Evolutionary conservation across 2,888 invertebrate species (phyloP), one percentile per base, ranked within the genome.

Genomic region (Hemaris fuciformis): DNA sequence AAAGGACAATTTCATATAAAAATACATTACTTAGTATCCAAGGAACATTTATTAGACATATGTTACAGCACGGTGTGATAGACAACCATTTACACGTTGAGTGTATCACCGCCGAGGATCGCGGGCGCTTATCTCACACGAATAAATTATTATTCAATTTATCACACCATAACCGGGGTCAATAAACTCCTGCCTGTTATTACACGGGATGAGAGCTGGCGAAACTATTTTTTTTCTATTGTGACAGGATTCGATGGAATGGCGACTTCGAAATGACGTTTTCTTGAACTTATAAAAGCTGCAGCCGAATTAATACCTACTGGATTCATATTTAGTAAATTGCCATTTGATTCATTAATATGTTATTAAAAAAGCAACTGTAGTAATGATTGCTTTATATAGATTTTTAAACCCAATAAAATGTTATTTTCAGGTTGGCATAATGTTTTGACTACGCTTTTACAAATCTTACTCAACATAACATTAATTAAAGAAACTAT

Each of bases 61-160:
- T 46, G 46, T 46, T 72, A 67, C 64, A 66, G 46, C 57, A 61
- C 71, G 69, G 74, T 76, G 80, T 81, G 74, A 81, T 67, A 25
- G 34, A 59, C 38, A 15, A 15, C 45, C 72, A 60, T 71, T 74
- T 68, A 77, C 75, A 81, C 82, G 86, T 79, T 84, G 85, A 84
- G 81, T 77, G 79, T 84, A 89, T 89, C 87, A 69, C 71, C 66
- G 68, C 67, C 68, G 66, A 77, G 81, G 74, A 89, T 88, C 89
- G 71, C 70, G 60, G 38, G 18, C 20, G 69, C 83, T 88, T 90
- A 90, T 91, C 89, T 86, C 68, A 76, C 70, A 74, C 74, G 71
- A 78, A 90, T 91, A 91, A 91, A 91, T 91, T 90, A 89, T 88
- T 89, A 89, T 88, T 88, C 89, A 89, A 91, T 91, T 89, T 90